Conservation (phyloP, 2,113 vertebrate genomes). For the Tauraco erythrolophus region DNA sequence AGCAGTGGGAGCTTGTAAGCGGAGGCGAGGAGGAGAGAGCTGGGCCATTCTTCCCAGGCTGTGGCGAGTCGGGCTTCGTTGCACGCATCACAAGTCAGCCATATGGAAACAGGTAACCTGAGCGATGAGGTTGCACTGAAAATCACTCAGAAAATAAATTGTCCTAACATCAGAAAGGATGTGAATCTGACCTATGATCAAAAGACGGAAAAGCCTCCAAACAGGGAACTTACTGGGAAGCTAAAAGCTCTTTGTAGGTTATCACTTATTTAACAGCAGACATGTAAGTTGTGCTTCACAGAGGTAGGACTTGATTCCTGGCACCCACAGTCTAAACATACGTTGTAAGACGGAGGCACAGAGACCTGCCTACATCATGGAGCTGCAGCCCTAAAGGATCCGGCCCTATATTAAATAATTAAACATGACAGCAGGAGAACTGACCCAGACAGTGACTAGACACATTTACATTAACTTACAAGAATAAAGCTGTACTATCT, state of each 20-base stretch:
- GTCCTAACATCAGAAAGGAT: neutral
- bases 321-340: neutral
- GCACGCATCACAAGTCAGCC: neutral
- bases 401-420: neutral
- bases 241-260: neutral
- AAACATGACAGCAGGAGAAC: neutral
- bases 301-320: neutral
- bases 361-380: neutral
- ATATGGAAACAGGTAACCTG: neutral
- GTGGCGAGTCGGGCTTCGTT: fast-evolving
- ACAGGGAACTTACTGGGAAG: neutral
- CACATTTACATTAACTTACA: neutral
- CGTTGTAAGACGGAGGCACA: neutral
- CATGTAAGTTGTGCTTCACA: neutral
- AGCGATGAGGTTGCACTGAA: neutral
- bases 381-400: neutral
- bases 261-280: slow-evolving; percentile 2
- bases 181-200: neutral
- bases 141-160: neutral
- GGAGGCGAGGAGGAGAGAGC: neutral
- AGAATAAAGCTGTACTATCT: neutral
- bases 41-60: neutral
- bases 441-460: neutral
- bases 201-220: neutral
- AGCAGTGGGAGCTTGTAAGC: neutral